Conservation (phyloP, 2,888 invertebrate genomes). For the Nymphalis polychloros region DNA sequence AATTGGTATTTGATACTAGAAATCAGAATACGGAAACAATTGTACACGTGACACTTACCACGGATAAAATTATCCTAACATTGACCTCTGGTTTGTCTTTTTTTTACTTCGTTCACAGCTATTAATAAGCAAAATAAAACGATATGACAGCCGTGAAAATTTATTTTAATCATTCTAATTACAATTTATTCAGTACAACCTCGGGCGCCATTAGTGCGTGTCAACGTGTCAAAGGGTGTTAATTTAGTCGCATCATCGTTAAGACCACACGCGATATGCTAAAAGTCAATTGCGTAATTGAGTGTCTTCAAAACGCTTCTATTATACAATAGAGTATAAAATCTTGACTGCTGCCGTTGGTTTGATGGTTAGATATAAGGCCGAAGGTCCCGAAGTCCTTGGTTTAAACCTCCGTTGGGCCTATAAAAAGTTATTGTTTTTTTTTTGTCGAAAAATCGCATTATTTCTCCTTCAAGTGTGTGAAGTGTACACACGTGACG, state of each 20-base stretch:
- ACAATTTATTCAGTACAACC: slow-evolving; percentile 48
- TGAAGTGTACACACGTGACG: too few relatives aligned
- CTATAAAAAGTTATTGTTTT: too few relatives aligned
- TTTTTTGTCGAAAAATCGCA: too few relatives aligned
- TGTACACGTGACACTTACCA: too few relatives aligned
- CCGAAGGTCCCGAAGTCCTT: too few relatives aligned
- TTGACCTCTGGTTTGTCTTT: background rate
- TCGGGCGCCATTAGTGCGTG: slow-evolving; percentile 52
- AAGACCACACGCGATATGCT: slow-evolving; percentile 64
- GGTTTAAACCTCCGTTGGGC: too few relatives aligned
- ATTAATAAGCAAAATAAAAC: slow-evolving; percentile 16
- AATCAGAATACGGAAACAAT: background rate
- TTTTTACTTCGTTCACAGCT: background rate
- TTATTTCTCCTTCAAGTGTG: too few relatives aligned
- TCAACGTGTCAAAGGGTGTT: slow-evolving; percentile 55
- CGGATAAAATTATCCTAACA: too few relatives aligned
- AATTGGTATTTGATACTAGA: too few relatives aligned
- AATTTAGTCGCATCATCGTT: slow-evolving; percentile 52
- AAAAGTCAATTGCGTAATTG: slow-evolving; percentile 64
- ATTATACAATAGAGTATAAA: slow-evolving; percentile 21
- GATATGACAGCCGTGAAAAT: slow-evolving; percentile 20
- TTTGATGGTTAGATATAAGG: too few relatives aligned
- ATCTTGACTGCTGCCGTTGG: background rate
- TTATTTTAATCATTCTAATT: slow-evolving; percentile 41
- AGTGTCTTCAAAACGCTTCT: slow-evolving; percentile 36